These are phyloP conservation scores for Talpa occidentalis DNA, from an alignment of 2,113 vertebrate genomes.

Conservation along the genomic window DNA sequence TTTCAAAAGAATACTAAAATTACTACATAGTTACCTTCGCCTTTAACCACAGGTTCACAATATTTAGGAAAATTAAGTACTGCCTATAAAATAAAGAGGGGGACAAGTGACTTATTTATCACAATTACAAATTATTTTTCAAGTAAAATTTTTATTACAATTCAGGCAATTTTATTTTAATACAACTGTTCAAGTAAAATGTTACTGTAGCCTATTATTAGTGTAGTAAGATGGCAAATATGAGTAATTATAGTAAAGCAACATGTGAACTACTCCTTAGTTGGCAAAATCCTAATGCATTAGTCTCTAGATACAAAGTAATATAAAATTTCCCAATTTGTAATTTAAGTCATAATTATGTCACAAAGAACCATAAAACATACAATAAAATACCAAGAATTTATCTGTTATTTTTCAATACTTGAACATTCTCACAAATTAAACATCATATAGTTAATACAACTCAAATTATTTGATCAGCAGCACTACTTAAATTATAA, in stretches of 20 bases:
- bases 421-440: constrained; percentile 11
- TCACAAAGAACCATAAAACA: background rate
- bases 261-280: constrained; percentile 8
- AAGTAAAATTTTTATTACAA: constrained; percentile 51
- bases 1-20: constrained; percentile 4
- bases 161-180: constrained; percentile 45
- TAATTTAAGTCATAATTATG: background rate
- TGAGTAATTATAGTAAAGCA: background rate
- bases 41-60: constrained; percentile 94
- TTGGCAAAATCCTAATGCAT: constrained; percentile 16
- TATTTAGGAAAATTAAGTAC: constrained; percentile 97
- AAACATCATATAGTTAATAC: background rate
- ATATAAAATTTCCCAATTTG: constrained; percentile 30
- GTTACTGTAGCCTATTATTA: background rate
- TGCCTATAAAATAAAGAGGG: constrained; percentile 87
- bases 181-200: background rate
- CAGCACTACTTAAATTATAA: background rate
- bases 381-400: constrained; percentile 19
- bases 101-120: background rate
- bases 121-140: constrained; percentile 55
- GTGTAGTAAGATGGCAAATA: constrained; percentile 33
- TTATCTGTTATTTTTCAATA: constrained; percentile 3
- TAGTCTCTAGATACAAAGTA: constrained; percentile 29
- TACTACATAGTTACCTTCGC: constrained; percentile 91
- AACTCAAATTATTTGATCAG: background rate